Conservation (phyloP, 2,113 vertebrate species). For the Zosterops hypoxanthus region DNA sequence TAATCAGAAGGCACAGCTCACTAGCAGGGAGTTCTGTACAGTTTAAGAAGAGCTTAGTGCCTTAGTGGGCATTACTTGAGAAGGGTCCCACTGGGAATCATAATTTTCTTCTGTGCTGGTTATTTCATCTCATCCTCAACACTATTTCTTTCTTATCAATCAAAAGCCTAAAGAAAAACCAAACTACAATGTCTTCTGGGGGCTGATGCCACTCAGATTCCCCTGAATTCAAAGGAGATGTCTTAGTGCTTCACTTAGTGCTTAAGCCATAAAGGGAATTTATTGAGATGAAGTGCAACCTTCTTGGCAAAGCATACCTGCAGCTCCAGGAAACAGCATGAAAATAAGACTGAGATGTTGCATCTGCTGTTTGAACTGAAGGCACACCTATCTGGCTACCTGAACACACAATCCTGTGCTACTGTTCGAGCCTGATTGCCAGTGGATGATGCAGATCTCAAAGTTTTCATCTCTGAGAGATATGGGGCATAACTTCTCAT, state of each 20-base stretch:
- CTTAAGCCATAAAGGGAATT: background rate
- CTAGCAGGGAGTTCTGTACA: background rate
- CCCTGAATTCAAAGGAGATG: background rate
- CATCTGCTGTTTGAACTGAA: background rate
- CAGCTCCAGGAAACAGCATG: conserved; percentile 46
- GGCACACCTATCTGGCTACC: conserved; percentile 14
- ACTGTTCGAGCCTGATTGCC: background rate
- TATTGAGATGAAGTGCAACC: background rate
- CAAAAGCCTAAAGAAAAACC: background rate
- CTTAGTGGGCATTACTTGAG: background rate
- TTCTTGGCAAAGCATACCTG: background rate
- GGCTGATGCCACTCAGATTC: background rate
- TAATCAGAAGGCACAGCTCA: background rate
- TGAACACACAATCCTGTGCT: background rate
- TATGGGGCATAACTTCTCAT: background rate
- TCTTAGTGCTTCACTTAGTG: background rate
- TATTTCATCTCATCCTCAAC: background rate
- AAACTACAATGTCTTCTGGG: background rate
- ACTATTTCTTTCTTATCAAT: background rate
- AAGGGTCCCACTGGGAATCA: background rate
- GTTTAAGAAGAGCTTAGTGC: background rate
- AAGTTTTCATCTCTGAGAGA: conserved; percentile 41
- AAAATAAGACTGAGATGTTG: background rate
- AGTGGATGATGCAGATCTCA: conserved; percentile 5
- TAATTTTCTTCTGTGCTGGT: background rate